Evolutionary conservation across 2,797 vertebrate species (phyloP), one percentile per base, ranked within the genome.

Genomic region (Gymnoscopelus braueri): DNA sequence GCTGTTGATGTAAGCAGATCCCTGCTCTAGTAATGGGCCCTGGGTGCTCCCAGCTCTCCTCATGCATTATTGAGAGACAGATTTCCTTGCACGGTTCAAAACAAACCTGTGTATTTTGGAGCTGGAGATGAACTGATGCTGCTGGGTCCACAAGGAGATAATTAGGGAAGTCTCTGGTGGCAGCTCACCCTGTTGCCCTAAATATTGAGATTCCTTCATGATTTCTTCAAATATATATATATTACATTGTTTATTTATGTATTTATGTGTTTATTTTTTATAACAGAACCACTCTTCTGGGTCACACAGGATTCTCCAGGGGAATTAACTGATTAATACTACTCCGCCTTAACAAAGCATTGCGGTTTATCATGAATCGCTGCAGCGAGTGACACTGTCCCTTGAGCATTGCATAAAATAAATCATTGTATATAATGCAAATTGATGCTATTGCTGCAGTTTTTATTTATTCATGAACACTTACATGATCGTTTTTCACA

Each of bases 31-130:
- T 55, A 80, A 68, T 55, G 13, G 72, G 75, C 62, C 66, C 55
- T 71, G 66, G 73, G 80, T 74, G 86, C 79, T 74, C 79, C 70
- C 67, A 63, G 72, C 69, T 75, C 60, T 66, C 69, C 72, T 84
- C 77, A 68, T 92, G 76, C 74, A 90, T 92, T 88, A 93, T 91
- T 84, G 69, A 92, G 67, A 19, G 67, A 71, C 69, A 78, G 74
- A 81, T 88, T 85, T 80, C 69, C 58, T 78, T 66, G 57, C 51
- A 2, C 60, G 60, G 57, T 72, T 76, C 58, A 64, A 64, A 81
- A 78, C 79, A 66, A 79, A 69, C 32, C 78, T 47, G 77, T 61
- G 73, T 72, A 64, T 50, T 44, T 52, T 32, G 60, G 12, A 63
- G 19, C 26, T 53, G 60, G 14, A 35, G 47, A 63, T 59, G 65